phyloP scores from a whole-genome alignment of 2,888 invertebrate species.

The Allolobophora icterica region DNA sequence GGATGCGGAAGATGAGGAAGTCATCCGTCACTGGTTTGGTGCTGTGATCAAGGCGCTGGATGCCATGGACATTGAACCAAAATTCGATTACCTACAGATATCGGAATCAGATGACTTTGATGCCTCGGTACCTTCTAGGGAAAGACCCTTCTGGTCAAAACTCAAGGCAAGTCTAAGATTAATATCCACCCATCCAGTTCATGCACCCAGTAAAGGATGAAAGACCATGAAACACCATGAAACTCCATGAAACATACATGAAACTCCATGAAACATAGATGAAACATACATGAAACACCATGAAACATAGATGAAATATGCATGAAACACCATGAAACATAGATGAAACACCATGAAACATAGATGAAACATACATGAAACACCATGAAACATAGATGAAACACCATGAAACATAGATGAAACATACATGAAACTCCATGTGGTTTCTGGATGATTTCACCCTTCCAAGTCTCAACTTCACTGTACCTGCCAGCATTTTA shows the following conservation, averaged over 20 bases:
- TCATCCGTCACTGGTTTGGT: conserved; percentile 52
- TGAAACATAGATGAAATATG: too few species aligned
- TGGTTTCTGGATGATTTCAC: not conserved
- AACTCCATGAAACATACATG: too few species aligned
- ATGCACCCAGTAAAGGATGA: not conserved
- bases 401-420: too few species aligned
- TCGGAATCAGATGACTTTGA: conserved; percentile 43
- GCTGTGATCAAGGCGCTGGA: conserved; percentile 42
- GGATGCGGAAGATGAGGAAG: conserved; percentile 54
- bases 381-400: too few species aligned
- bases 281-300: too few species aligned
- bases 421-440: too few species aligned
- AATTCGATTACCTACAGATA: conserved; percentile 51
- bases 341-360: too few species aligned
- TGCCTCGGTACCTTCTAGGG: conserved; percentile 46
- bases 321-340: too few species aligned
- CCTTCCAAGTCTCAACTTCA: not conserved
- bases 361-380: too few species aligned
- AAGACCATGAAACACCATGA: too few species aligned
- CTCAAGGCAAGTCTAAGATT: conserved; percentile 47
- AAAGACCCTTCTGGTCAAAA: conserved; percentile 51
- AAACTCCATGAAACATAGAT: too few species aligned
- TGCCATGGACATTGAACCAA: conserved; percentile 27
- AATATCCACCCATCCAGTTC: not conserved
- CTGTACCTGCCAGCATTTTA: not conserved